Evolutionary conservation across 2,113 vertebrate species (phyloP).

Genomic region (Typhlomys cinereus): DNA sequence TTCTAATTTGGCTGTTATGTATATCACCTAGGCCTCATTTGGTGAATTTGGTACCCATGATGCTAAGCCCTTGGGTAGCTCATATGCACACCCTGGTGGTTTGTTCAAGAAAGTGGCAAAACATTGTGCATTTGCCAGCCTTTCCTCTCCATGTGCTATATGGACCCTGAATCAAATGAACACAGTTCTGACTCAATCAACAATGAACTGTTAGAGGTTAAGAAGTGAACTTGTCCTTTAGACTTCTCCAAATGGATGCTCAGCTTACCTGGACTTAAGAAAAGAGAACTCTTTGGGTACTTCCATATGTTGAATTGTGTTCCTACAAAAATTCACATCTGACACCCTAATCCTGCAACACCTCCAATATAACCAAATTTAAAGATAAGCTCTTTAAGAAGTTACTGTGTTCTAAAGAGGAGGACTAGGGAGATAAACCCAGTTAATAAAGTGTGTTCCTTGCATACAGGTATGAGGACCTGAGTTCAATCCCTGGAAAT

Average conservation of each 20-base stretch:
- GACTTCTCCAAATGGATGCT: conserved; percentile 9
- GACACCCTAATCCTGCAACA: neutral
- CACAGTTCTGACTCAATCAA: neutral
- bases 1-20: neutral
- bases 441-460: no score
- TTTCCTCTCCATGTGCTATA: neutral
- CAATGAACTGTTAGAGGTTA: conserved; percentile 38
- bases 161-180: neutral
- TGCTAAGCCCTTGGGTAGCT: neutral
- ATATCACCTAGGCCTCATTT: neutral
- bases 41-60: neutral
- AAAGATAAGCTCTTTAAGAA: neutral
- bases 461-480: no score
- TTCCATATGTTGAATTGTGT: neutral
- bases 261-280: conserved; percentile 50
- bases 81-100: neutral
- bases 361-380: neutral
- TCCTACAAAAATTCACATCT: neutral
- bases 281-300: conserved; percentile 14
- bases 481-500: no score
- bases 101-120: neutral
- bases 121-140: neutral
- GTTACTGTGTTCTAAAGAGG: neutral
- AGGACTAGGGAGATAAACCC: no score
- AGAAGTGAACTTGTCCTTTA: conserved; percentile 58